These are phyloP conservation scores for Xiphophorus maculatus DNA, from an alignment of 2,113 vertebrate genomes.

Conservation along the genomic window DNA sequence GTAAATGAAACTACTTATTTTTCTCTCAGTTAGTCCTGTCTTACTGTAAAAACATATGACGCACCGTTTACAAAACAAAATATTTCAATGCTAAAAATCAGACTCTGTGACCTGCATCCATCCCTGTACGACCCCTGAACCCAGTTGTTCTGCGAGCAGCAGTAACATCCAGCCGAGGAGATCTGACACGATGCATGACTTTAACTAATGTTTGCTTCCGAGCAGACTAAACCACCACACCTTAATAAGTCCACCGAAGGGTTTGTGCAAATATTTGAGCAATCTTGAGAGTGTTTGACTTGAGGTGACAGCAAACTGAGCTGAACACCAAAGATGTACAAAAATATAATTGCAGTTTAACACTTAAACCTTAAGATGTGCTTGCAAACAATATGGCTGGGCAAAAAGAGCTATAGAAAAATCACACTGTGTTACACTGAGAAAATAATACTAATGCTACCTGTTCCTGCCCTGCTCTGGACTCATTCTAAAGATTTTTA, in stretches of 20 bases:
- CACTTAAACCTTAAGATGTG: background rate
- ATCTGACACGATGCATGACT: background rate
- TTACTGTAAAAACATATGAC: too few species aligned
- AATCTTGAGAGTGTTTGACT: conserved; percentile 6
- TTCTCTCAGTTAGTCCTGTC: background rate
- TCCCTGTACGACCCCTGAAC: background rate
- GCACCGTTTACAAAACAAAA: too few species aligned
- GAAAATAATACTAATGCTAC: background rate
- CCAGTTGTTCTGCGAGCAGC: background rate
- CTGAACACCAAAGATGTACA: background rate
- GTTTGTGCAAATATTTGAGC: conserved; percentile 27
- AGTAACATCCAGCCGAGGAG: too few species aligned
- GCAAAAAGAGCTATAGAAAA: background rate
- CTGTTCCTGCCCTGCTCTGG: background rate
- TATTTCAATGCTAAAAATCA: too few species aligned
- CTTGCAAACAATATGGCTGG: background rate
- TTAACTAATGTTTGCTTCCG: background rate
- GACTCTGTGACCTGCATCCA: background rate
- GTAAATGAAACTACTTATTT: background rate
- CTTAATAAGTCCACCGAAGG: background rate
- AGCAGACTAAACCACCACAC: conserved; percentile 22
- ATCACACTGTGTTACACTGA: background rate
- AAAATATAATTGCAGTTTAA: too few species aligned
- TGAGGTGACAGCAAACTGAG: background rate
- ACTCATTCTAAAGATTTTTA: background rate